phyloP scores from a whole-genome alignment of 2,113 vertebrate genomes.

The Turdus rufiventris region DNA sequence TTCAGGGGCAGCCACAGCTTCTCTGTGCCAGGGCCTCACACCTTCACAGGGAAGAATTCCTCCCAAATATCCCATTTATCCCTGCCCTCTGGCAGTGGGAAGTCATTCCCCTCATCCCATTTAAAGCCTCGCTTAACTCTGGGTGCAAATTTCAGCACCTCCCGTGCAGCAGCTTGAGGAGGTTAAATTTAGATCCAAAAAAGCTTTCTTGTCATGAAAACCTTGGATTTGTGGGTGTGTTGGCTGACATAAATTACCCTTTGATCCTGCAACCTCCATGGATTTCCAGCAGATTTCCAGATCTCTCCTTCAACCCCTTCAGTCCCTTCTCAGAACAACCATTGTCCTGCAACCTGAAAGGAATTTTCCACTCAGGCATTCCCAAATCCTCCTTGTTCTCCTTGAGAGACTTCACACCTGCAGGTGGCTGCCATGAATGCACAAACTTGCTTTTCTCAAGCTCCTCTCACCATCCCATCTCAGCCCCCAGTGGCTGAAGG shows the following conservation, averaged over 20 bases:
- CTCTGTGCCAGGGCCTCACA: background rate
- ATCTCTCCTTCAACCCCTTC: background rate
- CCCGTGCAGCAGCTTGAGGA: background rate
- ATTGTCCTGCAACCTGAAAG: background rate
- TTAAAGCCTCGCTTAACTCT: background rate
- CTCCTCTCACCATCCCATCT: background rate
- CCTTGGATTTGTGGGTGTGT: background rate
- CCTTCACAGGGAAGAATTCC: rapidly evolving
- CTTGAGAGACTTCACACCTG: background rate
- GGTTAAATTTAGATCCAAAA: background rate
- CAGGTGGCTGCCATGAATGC: background rate
- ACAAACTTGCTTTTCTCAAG: background rate
- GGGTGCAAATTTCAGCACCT: background rate
- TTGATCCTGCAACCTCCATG: background rate
- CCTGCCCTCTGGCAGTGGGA: background rate
- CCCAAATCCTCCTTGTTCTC: background rate
- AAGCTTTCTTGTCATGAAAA: background rate
- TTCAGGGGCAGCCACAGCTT: background rate
- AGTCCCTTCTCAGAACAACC: background rate
- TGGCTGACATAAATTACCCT: background rate
- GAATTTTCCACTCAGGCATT: background rate
- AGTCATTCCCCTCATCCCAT: background rate
- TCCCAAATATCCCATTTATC: background rate
- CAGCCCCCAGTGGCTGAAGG: background rate
- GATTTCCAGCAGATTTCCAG: background rate